phyloP scores from a whole-genome alignment of 1,140 invertebrate species.

The Drosophila mauritiana region DNA sequence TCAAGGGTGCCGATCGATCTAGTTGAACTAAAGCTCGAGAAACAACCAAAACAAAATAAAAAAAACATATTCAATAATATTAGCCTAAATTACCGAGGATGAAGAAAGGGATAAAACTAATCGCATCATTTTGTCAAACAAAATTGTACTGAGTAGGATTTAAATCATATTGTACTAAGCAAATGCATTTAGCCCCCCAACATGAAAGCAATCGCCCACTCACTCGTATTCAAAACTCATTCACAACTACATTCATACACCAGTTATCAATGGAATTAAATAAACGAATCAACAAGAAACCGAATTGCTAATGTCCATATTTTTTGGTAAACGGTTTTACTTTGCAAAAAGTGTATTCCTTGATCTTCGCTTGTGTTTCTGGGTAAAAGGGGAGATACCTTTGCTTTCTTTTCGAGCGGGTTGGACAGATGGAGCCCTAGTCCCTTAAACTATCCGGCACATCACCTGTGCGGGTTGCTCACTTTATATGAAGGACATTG shows the following conservation, averaged over 20 bases:
- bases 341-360: background rate
- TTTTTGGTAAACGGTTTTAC: background rate
- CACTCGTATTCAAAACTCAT: slow-evolving; percentile 9
- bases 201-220: slow-evolving; percentile 7
- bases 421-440: slow-evolving; percentile 7
- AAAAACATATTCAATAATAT: slow-evolving; percentile 35
- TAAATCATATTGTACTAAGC: slow-evolving; percentile 61
- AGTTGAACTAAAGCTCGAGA: slow-evolving; percentile 67
- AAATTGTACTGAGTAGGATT: slow-evolving; percentile 77
- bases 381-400: background rate
- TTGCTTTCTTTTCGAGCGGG: background rate
- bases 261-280: slow-evolving; percentile 14
- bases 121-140: slow-evolving; percentile 41
- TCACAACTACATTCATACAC: slow-evolving; percentile 6
- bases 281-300: slow-evolving; percentile 16
- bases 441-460: background rate
- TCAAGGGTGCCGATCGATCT: slow-evolving; percentile 41
- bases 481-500: slow-evolving; percentile 1
- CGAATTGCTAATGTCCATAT: slow-evolving; percentile 1
- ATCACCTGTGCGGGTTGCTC: background rate
- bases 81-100: slow-evolving; percentile 53
- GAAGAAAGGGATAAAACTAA: slow-evolving; percentile 11
- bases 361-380: background rate
- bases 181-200: slow-evolving; percentile 61
- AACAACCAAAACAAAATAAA: slow-evolving; percentile 36